phyloP scores from a whole-genome alignment of 23 tunicate species.

The Oikopleura dioica region DNA sequence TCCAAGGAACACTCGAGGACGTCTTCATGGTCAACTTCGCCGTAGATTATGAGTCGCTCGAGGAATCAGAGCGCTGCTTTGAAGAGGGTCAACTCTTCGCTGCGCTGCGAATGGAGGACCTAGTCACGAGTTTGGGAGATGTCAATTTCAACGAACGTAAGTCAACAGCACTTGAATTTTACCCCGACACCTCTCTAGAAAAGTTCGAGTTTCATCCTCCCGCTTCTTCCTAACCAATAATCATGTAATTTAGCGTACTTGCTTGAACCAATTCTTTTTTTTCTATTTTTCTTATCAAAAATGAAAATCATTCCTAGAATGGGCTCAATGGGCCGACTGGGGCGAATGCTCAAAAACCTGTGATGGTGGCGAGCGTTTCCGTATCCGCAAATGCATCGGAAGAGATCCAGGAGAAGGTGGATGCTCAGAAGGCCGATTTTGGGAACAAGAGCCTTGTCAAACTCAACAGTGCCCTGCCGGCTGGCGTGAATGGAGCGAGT shows the following conservation, averaged over 20 bases:
- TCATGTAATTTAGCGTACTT: too few relatives aligned
- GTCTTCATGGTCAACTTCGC: not conserved
- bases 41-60: not conserved
- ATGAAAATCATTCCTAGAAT: too few relatives aligned
- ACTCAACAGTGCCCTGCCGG: conserved; percentile 8
- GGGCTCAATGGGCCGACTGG: too few relatives aligned
- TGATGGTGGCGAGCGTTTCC: too few relatives aligned
- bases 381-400: too few relatives aligned
- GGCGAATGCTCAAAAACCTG: too few relatives aligned
- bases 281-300: too few relatives aligned
- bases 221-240: too few relatives aligned
- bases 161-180: too few relatives aligned
- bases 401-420: not conserved
- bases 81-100: not conserved
- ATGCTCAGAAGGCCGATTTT: not conserved
- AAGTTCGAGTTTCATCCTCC: too few relatives aligned
- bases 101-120: not conserved
- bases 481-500: not conserved
- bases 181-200: too few relatives aligned
- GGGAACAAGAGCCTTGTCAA: not conserved
- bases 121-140: not conserved
- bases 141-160: not conserved
- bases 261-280: too few relatives aligned
- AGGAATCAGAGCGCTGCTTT: not conserved
- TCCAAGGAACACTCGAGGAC: not conserved